phyloP scores from a whole-genome alignment of 1,140 invertebrate genomes.

The Idris sp. region DNA sequence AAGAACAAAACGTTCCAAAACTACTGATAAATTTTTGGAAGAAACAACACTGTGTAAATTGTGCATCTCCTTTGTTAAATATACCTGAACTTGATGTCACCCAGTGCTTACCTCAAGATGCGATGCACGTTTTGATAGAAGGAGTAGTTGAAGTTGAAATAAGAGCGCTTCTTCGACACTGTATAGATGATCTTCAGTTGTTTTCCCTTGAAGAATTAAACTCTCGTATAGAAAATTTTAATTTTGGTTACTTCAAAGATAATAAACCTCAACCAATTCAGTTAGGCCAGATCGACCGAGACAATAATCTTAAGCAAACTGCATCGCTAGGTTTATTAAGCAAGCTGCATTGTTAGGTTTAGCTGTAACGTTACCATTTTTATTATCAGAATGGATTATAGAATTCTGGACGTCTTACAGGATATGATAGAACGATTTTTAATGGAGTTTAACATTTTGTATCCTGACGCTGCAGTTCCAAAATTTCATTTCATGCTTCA shows the following conservation, averaged over 20 bases:
- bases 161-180: constrained; percentile 9
- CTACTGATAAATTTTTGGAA: constrained; percentile 23
- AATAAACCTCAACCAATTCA: constrained; percentile 36
- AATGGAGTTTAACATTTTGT: no score
- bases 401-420: not conserved
- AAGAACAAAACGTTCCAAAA: constrained; percentile 12
- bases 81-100: constrained; percentile 38
- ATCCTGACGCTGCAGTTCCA: no score
- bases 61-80: constrained; percentile 12
- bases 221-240: constrained; percentile 18
- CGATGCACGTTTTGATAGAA: constrained; percentile 52
- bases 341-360: constrained; percentile 41
- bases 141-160: constrained; percentile 25
- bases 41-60: constrained; percentile 31
- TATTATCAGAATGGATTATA: constrained; percentile 32
- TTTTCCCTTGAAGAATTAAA: constrained; percentile 38
- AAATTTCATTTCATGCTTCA: no score
- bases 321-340: constrained; percentile 50
- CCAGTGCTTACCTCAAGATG: constrained; percentile 51
- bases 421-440: not conserved
- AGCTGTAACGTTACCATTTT: constrained; percentile 48
- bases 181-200: constrained; percentile 6
- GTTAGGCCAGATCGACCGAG: constrained; percentile 11
- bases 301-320: constrained; percentile 41
- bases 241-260: constrained; percentile 39